phyloP scores from a whole-genome alignment of 1,140 invertebrate genomes.

The Luehdorfia chinensis region DNA sequence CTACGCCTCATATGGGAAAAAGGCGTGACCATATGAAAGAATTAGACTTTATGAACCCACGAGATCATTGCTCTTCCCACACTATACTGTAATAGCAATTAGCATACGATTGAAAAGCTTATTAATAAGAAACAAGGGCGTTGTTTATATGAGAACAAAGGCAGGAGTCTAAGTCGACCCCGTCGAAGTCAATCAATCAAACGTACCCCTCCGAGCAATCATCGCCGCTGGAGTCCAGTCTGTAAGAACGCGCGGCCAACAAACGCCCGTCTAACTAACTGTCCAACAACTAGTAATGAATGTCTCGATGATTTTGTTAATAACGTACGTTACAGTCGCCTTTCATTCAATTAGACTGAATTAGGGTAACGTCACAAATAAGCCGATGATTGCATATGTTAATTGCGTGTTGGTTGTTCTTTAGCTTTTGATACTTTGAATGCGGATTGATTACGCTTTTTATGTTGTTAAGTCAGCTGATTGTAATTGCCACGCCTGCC shows the following conservation, averaged over 20 bases:
- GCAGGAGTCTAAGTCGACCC: background rate
- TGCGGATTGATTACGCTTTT: too few species aligned
- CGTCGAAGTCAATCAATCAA: slow-evolving; percentile 31
- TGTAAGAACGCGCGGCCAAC: too few species aligned
- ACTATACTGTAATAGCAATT: too few species aligned
- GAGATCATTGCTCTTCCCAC: too few species aligned
- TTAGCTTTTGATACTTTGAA: background rate
- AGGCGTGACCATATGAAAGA: too few species aligned
- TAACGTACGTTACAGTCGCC: slow-evolving; percentile 12
- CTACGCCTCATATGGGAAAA: too few species aligned
- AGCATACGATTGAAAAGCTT: too few species aligned
- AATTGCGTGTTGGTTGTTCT: background rate
- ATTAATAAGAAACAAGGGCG: too few species aligned
- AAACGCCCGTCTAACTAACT: slow-evolving; percentile 1
- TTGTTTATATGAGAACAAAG: slow-evolving; percentile 22
- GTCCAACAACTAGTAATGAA: slow-evolving; percentile 20
- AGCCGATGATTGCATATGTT: slow-evolving; percentile 8
- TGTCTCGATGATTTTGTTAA: slow-evolving; percentile 23
- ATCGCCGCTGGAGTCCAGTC: slow-evolving; percentile 29
- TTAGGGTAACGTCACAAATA: slow-evolving; percentile 8
- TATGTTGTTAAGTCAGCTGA: too few species aligned
- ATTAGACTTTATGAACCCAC: too few species aligned
- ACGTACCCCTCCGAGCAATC: slow-evolving; percentile 26
- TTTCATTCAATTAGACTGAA: slow-evolving; percentile 17
- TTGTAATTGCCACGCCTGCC: too few species aligned